phyloP scores from a whole-genome alignment of 2,113 vertebrate species.

The Pyxicephalus adspersus region DNA sequence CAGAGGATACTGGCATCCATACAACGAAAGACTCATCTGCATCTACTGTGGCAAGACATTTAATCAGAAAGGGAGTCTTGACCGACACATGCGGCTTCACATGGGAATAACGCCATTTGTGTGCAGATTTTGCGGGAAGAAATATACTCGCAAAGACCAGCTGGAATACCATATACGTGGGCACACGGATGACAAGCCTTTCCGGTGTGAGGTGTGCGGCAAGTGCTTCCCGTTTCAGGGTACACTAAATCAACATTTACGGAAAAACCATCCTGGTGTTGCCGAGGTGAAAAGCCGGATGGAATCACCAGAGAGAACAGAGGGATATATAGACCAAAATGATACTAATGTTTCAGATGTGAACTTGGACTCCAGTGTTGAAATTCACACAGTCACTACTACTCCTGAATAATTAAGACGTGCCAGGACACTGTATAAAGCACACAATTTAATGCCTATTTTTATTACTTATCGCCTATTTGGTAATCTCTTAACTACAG shows the following conservation, averaged over 20 bases:
- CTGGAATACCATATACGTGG: constrained; percentile 98
- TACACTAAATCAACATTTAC: constrained; percentile 97
- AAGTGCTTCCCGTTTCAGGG: constrained; percentile 99
- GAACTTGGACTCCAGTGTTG: constrained; percentile 80
- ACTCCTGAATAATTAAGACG: constrained; percentile 69
- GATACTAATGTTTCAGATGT: constrained; percentile 80
- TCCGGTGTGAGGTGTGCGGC: constrained; percentile 97
- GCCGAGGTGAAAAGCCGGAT: constrained; percentile 79
- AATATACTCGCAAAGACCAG: constrained; percentile 98
- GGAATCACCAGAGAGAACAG: constrained; percentile 88
- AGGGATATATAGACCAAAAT: constrained; percentile 79
- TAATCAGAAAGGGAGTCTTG: constrained; percentile 98
- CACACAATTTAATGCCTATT: constrained; percentile 71
- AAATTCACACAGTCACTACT: constrained; percentile 76
- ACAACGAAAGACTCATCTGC: constrained; percentile 93
- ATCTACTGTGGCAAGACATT: constrained; percentile 99
- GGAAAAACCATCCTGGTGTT: constrained; percentile 94
- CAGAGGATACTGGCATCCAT: constrained; percentile 92
- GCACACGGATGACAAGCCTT: constrained; percentile 98
- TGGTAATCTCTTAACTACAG: constrained; percentile 62
- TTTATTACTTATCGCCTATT: constrained; percentile 55
- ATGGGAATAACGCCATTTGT: constrained; percentile 99
- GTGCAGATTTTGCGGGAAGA: constrained; percentile 98
- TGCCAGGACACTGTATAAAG: constrained; percentile 67
- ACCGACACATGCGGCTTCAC: constrained; percentile 97